Percentiles rank a stretch among this genome's conserved stretches.
Evolutionary conservation across 2,113 vertebrate species (phyloP).

Genomic region (Oreamnos americanus): DNA sequence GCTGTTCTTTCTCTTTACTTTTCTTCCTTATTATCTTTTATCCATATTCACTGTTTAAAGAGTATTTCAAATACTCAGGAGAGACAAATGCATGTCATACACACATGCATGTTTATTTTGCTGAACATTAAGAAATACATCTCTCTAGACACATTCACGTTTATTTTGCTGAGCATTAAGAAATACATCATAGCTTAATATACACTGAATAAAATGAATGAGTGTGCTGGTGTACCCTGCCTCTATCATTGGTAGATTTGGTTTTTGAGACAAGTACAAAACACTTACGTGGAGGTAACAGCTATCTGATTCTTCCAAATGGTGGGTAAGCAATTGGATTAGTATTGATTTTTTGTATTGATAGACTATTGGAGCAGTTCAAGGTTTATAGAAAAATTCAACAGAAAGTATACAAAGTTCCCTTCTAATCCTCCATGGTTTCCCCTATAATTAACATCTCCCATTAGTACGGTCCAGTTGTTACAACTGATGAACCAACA

Average conservation of each 20-base stretch:
- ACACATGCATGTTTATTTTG: neutral
- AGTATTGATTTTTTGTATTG: neutral
- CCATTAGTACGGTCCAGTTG: neutral
- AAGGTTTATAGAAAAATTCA: neutral
- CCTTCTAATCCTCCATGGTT: accelerated
- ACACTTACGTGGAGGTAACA: neutral
- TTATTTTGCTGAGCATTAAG: neutral
- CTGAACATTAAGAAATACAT: neutral
- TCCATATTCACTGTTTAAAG: neutral
- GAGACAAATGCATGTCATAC: neutral
- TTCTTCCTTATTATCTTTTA: neutral
- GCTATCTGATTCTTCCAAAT: neutral
- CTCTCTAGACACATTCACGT: neutral
- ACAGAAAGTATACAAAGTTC: neutral
- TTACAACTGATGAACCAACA: neutral
- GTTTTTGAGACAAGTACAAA: neutral
- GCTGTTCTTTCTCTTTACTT: neutral
- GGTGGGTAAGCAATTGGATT: neutral
- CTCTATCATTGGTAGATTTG: neutral
- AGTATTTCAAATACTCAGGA: neutral
- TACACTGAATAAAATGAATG: neutral
- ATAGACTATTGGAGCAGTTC: neutral
- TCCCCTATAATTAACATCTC: neutral
- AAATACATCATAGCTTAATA: neutral
- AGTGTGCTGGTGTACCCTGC: neutral